Base-by-base conservation (phyloP, 1,140 invertebrate species). In the Lepidurus couesii region DNA sequence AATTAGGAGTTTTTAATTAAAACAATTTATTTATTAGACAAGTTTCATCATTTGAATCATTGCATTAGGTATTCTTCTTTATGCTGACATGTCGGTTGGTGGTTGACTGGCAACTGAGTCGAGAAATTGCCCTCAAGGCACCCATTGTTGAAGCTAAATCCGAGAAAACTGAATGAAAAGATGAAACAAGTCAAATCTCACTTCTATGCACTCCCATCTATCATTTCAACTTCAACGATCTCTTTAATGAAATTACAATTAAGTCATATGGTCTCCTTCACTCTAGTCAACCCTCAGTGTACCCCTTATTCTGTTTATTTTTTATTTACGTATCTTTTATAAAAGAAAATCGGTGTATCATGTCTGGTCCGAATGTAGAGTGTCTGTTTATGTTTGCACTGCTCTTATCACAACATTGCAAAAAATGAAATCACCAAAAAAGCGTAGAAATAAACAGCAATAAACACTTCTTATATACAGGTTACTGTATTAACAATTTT, bases 11-110 rank as follows among this genome's bases (percentile, higher is more conserved):
- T 34, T 34, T 4, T 34, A 34, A 0, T 34, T 34, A 34, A 34
- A 34, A 34, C 1, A 34, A 34, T 34, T 77, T 10, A 24, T 13
- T 13, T 44, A 7, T 21, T 75, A 16, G 1, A 75, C 11, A 75
- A 75, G 74, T 34, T 34, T 34, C 3, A 21, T 42, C 2, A 75
- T 75, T 42, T 75, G 9, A 16, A 53, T 80, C 3, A 34, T 42
- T 79, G 79, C 84, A 82, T 77, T 82, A 89, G 88, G 89, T 98
- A 16, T 98, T 99, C 85, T 93, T 95, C 82, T 94, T 98, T 82
- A 95, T 99, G 91, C 86, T 98, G n/a, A 91, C 90, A 74, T 97
- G 96, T 81, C 89, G 97, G 80, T 86, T 99, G 73, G 93, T 98
- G 16, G 91, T 93, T 75, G 90, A 91, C 78, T 90, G 87, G 83